These are phyloP conservation scores for Acheta domesticus DNA, from an alignment of 2,888 invertebrate genomes.

Conservation along the genomic window DNA sequence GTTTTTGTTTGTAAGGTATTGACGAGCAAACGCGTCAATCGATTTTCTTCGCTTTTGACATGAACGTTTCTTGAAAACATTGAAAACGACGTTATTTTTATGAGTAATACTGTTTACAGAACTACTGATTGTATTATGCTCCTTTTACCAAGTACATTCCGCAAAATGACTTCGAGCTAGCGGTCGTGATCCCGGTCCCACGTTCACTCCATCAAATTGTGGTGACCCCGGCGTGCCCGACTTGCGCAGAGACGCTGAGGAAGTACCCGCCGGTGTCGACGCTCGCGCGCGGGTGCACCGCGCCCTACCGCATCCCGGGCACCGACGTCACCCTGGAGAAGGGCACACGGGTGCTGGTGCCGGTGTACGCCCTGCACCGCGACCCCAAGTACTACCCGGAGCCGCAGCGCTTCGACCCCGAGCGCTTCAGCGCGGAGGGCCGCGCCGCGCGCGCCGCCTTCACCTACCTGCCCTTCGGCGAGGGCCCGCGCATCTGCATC, in stretches of 20 bases:
- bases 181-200: too few species aligned
- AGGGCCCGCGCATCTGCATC: background rate
- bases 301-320: background rate
- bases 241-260: background rate
- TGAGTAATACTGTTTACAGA: too few species aligned
- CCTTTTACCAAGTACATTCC: too few species aligned
- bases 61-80: too few species aligned
- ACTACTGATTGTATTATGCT: too few species aligned
- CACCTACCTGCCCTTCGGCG: slow-evolving; percentile 18
- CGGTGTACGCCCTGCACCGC: background rate
- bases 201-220: too few species aligned
- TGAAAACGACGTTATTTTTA: too few species aligned
- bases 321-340: background rate
- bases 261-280: slow-evolving; percentile 5
- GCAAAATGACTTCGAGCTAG: too few species aligned
- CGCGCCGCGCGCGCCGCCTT: background rate
- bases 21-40: too few species aligned
- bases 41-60: too few species aligned
- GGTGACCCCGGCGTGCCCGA: too few species aligned
- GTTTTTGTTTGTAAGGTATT: too few species aligned
- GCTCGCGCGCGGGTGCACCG: background rate
- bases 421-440: background rate
- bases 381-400: background rate
- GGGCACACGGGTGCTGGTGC: background rate
- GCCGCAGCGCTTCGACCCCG: background rate